Conservation (phyloP, 2,888 invertebrate species). For the Taenaris catops region DNA sequence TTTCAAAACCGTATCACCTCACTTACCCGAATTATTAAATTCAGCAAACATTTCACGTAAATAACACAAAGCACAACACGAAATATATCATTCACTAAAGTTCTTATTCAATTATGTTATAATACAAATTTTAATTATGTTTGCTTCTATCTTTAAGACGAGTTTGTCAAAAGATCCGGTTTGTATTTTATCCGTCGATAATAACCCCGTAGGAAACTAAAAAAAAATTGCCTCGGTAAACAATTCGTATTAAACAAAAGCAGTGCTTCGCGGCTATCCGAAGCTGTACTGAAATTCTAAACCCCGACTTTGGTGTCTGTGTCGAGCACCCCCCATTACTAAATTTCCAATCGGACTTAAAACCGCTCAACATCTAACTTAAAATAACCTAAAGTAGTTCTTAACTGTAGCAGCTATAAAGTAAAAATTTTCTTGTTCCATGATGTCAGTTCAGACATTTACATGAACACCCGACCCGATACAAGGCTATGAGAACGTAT, state of each 20-base stretch:
- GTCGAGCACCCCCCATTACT: conserved; percentile 79
- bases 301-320: conserved; percentile 76
- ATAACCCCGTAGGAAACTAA: conserved; percentile 38
- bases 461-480: conserved; percentile 33
- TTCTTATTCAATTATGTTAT: conserved; percentile 24
- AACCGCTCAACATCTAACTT: conserved; percentile 31
- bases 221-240: conserved; percentile 67
- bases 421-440: conserved; percentile 28
- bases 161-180: conserved; percentile 30
- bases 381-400: conserved; percentile 20
- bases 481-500: conserved; percentile 80
- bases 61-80: conserved; percentile 27
- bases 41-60: conserved; percentile 33
- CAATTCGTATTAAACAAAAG: conserved; percentile 73
- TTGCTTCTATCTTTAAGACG: conserved; percentile 14
- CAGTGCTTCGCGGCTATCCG: conserved; percentile 75
- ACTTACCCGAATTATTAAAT: conserved; percentile 60
- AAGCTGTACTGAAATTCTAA: conserved; percentile 80
- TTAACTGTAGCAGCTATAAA: background rate
- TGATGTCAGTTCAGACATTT: conserved; percentile 33
- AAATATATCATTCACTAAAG: conserved; percentile 24
- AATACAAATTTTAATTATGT: conserved; percentile 20
- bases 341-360: conserved; percentile 51
- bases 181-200: conserved; percentile 29
- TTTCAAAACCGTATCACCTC: conserved; percentile 56